phyloP scores from a whole-genome alignment of 2,113 vertebrate genomes.

The Sterna hirundo region DNA sequence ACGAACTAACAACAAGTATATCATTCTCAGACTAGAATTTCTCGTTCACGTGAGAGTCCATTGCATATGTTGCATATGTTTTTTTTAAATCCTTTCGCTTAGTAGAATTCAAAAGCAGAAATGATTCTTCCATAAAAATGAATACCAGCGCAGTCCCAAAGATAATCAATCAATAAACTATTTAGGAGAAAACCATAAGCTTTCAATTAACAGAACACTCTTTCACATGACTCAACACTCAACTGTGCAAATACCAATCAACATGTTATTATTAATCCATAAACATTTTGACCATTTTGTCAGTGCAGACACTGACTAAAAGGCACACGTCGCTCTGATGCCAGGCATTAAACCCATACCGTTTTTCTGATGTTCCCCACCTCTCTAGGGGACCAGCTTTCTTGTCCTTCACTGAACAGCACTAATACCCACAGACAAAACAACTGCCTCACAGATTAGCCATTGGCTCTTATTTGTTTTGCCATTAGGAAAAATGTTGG shows the following conservation, averaged over 20 bases:
- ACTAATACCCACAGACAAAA: not conserved
- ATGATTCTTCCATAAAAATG: not conserved
- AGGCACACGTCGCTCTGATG: not conserved
- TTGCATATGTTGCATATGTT: not conserved
- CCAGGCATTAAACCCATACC: not conserved
- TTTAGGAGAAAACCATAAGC: not conserved
- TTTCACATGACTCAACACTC: not conserved
- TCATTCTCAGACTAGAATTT: not conserved
- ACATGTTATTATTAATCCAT: not conserved
- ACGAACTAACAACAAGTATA: not conserved
- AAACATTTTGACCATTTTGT: not conserved
- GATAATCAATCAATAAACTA: not conserved
- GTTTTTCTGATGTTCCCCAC: not conserved
- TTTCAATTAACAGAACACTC: not conserved
- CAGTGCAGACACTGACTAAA: not conserved
- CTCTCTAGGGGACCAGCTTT: not conserved
- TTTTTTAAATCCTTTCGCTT: not conserved
- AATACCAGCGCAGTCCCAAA: not conserved
- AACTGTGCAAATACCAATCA: not conserved
- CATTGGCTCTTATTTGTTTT: not conserved
- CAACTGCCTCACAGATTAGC: not conserved
- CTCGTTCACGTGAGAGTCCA: not conserved
- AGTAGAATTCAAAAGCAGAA: not conserved
- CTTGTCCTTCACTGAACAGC: not conserved
- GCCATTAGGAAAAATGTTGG: not conserved